Evolutionary conservation across 2,797 vertebrate genomes (phyloP).

Genomic region (Siniperca scherzeri): DNA sequence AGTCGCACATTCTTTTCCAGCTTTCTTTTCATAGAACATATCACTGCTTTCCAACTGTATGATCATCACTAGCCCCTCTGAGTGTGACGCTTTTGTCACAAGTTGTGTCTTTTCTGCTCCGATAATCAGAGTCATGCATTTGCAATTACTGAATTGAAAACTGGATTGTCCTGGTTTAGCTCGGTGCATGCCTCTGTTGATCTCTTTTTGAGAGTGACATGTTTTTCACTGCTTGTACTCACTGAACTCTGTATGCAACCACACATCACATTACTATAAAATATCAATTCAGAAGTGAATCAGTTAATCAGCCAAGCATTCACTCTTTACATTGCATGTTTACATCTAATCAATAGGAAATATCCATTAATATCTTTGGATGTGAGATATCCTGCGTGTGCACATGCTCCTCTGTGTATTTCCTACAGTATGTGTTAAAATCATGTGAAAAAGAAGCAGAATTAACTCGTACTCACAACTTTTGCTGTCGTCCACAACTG

Average conservation of each 20-base stretch:
- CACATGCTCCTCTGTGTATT: constrained; percentile 31
- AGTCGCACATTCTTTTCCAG: constrained; percentile 73
- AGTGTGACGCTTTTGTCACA: constrained; percentile 30
- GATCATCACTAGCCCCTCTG: constrained; percentile 24
- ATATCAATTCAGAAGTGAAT: constrained; percentile 6
- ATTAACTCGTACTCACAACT: constrained; percentile 81
- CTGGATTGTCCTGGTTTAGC: constrained; percentile 31
- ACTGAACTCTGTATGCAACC: constrained; percentile 27
- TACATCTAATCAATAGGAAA: constrained; percentile 33
- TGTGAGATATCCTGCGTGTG: constrained; percentile 34
- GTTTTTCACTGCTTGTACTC: constrained; percentile 37
- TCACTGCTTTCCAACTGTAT: constrained; percentile 51
- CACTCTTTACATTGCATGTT: constrained; percentile 1
- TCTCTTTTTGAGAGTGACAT: constrained; percentile 37
- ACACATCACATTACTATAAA: constrained; percentile 1
- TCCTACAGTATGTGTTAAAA: constrained; percentile 45
- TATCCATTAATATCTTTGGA: constrained; percentile 19
- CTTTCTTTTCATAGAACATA: constrained; percentile 68
- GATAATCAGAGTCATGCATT: constrained; percentile 37
- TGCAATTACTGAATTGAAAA: constrained; percentile 37
- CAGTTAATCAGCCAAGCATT: constrained; percentile 26
- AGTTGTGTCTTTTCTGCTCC: constrained; percentile 22
- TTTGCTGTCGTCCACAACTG: constrained; percentile 80
- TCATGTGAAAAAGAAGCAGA: constrained; percentile 56
- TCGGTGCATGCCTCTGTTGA: constrained; percentile 33